Evolutionary conservation across 2,888 invertebrate genomes (phyloP), one percentile per base, ranked within the genome.

Genomic region (Lymantria monacha): DNA sequence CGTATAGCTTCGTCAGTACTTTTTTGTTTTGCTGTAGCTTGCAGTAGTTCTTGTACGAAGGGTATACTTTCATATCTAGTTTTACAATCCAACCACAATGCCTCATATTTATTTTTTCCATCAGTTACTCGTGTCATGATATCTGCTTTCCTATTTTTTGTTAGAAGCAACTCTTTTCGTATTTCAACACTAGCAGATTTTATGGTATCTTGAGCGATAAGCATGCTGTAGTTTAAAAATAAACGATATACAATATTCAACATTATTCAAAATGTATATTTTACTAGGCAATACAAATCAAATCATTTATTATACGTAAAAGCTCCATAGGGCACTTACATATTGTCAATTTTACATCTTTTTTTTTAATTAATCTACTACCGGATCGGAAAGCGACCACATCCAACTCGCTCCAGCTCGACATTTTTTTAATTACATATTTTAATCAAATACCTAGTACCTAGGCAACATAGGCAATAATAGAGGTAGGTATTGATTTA

Each of bases 41-140:
- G 55, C 0, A 81, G 54, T 53, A 78, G 66, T 46, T 74, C 76
- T 64, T 84, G 74, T n/a, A 87, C 80, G 46, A 72, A 76, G 33
- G 81, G 81, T 49, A 87, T 74, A 53, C 74, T 85, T 68, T 89
- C 85, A 57, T 76, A 87, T 66, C 81, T 70, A 33, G 57, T 69
- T 64, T 87, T 85, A 48, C 77, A 70, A 48, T 70, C 60, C 33
- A 70, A 15, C 89, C 90, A 88, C 12, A 83, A 49, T 1, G 74
- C 63, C 62, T 89, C 85, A 59, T 87, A 86, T 62, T 81, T 86
- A 43, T 76, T 79, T 61, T 79, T 78, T 9, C 80, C 80, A 8
- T 57, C 63, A 30, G 68, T 61, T 3, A 81, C 68, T 41, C 79
- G 74, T 50, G 82, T 76, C 12, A 54, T 53, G 11, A 80, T 66